Conservation (phyloP, 2,113 vertebrate species). For the Vireo altiloquus region DNA sequence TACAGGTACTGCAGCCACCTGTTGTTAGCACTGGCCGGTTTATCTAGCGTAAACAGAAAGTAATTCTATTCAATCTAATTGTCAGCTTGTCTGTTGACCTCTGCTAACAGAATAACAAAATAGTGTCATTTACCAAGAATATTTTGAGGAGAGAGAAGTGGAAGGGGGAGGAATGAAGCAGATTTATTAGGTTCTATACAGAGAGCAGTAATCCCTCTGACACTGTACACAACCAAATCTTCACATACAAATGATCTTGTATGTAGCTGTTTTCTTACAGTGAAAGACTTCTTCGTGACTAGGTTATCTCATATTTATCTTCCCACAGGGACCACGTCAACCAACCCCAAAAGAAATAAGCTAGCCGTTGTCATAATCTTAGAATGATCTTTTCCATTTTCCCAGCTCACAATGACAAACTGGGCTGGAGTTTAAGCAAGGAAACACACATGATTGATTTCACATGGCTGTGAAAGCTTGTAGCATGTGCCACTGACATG, state of each 20-base stretch:
- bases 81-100: background rate
- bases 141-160: background rate
- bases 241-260: background rate
- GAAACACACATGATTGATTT: background rate
- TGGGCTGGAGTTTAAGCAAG: background rate
- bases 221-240: background rate
- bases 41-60: slow-evolving; percentile 48
- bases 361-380: background rate
- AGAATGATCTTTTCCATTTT: background rate
- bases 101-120: background rate
- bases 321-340: background rate
- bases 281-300: background rate
- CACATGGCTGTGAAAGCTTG: background rate
- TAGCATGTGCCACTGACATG: background rate
- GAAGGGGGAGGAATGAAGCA: background rate
- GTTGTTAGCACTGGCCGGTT: slow-evolving; percentile 19
- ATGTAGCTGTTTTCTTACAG: background rate
- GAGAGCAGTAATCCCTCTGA: background rate
- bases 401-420: background rate
- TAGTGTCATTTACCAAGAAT: background rate
- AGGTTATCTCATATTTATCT: background rate
- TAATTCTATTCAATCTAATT: slow-evolving; percentile 42
- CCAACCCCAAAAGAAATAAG: background rate
- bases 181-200: background rate
- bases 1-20: background rate